These are phyloP conservation scores for Cantharis nigra DNA, from an alignment of 2,888 invertebrate genomes.

Conservation along the genomic window DNA sequence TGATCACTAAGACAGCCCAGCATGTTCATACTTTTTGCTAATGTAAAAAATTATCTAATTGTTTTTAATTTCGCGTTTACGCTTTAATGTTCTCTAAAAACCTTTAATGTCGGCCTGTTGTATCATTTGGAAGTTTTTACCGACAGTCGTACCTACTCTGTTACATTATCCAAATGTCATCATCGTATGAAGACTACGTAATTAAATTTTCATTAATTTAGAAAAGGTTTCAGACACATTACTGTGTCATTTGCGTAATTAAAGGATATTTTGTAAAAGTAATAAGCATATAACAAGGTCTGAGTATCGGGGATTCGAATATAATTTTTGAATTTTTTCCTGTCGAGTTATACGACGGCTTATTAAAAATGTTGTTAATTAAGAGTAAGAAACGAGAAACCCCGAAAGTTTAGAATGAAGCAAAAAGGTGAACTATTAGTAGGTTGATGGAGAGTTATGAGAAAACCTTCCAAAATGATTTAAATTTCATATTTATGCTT, in stretches of 20 bases:
- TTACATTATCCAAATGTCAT: not conserved
- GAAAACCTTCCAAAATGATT: not conserved
- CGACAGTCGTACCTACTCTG: not conserved
- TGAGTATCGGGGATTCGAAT: not conserved
- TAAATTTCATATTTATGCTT: conserved; percentile 1
- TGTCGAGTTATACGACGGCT: not conserved
- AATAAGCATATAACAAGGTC: not conserved
- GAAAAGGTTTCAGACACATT: not conserved
- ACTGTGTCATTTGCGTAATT: not conserved
- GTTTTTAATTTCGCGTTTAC: not conserved
- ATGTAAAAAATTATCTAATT: not conserved
- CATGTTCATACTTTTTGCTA: not conserved
- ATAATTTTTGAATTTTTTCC: not conserved
- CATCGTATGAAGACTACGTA: not conserved
- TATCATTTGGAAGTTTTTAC: not conserved
- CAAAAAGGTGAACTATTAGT: not conserved
- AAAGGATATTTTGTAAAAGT: not conserved
- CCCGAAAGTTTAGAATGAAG: not conserved
- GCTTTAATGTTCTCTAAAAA: not conserved
- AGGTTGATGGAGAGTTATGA: not conserved
- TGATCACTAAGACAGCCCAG: not conserved
- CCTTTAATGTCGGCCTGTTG: not conserved
- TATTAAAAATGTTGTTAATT: not conserved
- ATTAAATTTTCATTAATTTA: not conserved
- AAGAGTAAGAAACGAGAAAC: not conserved